Base-by-base conservation (phyloP, 92 coral and sea anemone species). In the Paragorgia papillata region DNA sequence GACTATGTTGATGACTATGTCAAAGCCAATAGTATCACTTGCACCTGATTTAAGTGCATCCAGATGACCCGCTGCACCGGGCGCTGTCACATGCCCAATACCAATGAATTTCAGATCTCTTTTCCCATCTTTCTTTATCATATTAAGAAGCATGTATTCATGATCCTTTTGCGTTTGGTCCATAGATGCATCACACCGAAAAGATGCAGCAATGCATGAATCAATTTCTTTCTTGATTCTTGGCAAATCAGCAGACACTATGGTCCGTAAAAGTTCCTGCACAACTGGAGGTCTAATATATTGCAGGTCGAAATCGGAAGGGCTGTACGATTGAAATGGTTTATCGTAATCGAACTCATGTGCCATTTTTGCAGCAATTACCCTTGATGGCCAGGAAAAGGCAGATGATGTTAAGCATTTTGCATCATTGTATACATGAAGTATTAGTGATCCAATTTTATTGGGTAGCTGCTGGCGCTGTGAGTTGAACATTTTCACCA, bases 81-180 rank as follows among this genome's bases (percentile, higher is more conserved):
- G 7, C 7, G 35, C 19, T 35, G 35, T 66, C 40, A 66, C 74
- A 25, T 66, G 32, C n/a, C 74, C 74, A 66, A 66, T 55, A 26
- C 74, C 74, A 40, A 43, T 40, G 15, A 40, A 66, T 0, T 35
- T 55, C 40, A 66, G 55, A n/a, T 26, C 15, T 24, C 32, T 46
- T 17, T 62, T 24, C 32, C 68, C 68, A 62, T 62, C 2, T 32
- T 62, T 62, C 56, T 66, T 41, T n/a, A 66, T 66, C n/a, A 41
- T 40, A 19, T 66, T 66, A 1, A 66, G 41, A 55, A 66, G 41
- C 74, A 66, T 66, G 57, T 18, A 66, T 30, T 66, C 55, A 35
- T 66, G 40, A 26, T 66, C 74, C 31, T 66, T 66, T 66, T 66
- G 55, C 22, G 74, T 41, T n/a, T 56, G 74, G 50, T 66, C 74